A percentile compares a stretch with the other conserved stretches of the same genome.
phyloP scores from a whole-genome alignment of 2,797 vertebrate species.

The Loris lydekkerianus region DNA sequence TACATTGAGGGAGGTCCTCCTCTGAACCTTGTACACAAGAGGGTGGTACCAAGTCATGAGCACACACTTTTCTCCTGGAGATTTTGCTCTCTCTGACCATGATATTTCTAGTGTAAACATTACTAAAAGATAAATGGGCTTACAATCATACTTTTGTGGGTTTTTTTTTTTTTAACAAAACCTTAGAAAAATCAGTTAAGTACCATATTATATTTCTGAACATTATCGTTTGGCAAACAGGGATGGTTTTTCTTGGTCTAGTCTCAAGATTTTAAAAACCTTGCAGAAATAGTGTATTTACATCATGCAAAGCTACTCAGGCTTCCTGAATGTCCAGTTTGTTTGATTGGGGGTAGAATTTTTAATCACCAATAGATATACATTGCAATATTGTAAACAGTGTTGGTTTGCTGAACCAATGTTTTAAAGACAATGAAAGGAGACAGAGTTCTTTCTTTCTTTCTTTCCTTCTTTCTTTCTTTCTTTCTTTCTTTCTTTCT shows the following conservation, averaged over 20 bases:
- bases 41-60: not conserved
- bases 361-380: slow-evolving; percentile 1
- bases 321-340: not conserved
- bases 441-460: not conserved
- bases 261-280: slow-evolving; percentile 17
- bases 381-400: not conserved
- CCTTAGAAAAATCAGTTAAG: not conserved
- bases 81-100: not conserved
- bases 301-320: not conserved
- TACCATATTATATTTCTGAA: not conserved
- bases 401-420: not conserved
- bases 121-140: not conserved
- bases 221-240: not conserved
- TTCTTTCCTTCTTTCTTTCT: no score
- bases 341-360: not conserved
- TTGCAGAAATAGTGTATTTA: slow-evolving; percentile 19
- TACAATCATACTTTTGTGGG: not conserved
- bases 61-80: not conserved
- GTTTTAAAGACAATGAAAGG: slow-evolving; percentile 34
- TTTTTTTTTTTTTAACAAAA: not conserved
- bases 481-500: not conserved
- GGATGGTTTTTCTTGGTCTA: not conserved
- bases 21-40: not conserved
- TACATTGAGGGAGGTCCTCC: not conserved
- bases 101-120: not conserved